Conservation (phyloP, 2,888 invertebrate genomes). For the Caenorhabditis sp. region DNA sequence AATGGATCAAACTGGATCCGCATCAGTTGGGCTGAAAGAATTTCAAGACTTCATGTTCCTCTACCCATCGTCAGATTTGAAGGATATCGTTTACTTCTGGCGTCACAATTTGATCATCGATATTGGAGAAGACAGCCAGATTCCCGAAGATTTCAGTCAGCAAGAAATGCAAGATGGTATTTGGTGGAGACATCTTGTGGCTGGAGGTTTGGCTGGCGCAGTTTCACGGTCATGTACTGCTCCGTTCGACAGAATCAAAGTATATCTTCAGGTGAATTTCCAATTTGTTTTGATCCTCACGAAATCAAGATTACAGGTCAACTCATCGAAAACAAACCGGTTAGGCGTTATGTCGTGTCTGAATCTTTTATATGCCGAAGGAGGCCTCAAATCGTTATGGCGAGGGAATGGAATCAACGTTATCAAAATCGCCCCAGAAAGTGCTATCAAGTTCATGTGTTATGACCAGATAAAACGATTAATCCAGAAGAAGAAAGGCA, state of each 20-base stretch:
- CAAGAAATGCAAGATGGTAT: conserved; percentile 93
- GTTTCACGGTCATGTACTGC: conserved; percentile 97
- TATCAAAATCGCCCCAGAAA: conserved; percentile 98
- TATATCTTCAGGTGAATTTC: conserved; percentile 91
- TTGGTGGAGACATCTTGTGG: conserved; percentile 97
- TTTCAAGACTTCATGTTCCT: conserved; percentile 96
- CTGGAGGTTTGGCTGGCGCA: conserved; percentile 96
- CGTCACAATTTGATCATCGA: conserved; percentile 89
- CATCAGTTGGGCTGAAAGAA: conserved; percentile 87
- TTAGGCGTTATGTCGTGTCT: conserved; percentile 72
- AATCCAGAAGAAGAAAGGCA: conserved; percentile 88
- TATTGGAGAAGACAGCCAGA: conserved; percentile 94
- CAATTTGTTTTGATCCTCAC: conserved; percentile 31
- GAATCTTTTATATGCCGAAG: conserved; percentile 84
- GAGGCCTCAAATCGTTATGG: conserved; percentile 94
- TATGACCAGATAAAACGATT: conserved; percentile 93
- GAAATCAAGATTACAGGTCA: conserved; percentile 86
- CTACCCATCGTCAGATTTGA: conserved; percentile 93
- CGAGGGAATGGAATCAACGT: conserved; percentile 98
- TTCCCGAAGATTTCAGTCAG: conserved; percentile 98
- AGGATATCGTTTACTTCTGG: conserved; percentile 96
- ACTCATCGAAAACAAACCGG: conserved; percentile 86
- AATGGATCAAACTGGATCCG: conserved; percentile 89
- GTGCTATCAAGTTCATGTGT: conserved; percentile 96
- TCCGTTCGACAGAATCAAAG: conserved; percentile 96